These are phyloP conservation scores for Drosophila ficusphila DNA, from an alignment of 1,140 invertebrate species.

Conservation along the genomic window DNA sequence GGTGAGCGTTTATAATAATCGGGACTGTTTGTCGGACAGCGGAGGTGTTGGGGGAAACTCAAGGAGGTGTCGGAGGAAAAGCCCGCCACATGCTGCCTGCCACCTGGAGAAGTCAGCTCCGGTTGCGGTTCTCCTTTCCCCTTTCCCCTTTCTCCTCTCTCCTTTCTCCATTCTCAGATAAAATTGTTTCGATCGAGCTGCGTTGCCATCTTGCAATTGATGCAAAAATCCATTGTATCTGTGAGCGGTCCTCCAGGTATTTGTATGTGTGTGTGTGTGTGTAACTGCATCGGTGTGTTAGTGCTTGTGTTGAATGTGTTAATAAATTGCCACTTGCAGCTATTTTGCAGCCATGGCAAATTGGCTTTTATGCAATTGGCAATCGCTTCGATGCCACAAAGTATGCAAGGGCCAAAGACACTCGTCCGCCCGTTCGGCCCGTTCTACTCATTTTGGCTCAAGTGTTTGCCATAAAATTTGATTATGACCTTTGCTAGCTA, in stretches of 20 bases:
- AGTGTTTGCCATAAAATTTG: constrained; percentile 73
- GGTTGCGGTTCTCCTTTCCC: constrained; percentile 1
- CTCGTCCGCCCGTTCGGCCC: neutral
- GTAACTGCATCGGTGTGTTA: constrained; percentile 9
- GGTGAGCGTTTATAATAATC: constrained; percentile 70
- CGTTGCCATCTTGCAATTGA: constrained; percentile 53
- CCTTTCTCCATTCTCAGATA: constrained; percentile 8
- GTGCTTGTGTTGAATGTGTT: constrained; percentile 50
- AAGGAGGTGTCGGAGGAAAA: neutral
- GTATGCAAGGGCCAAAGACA: constrained; percentile 23
- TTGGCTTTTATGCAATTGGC: constrained; percentile 72
- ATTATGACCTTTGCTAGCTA: constrained; percentile 46
- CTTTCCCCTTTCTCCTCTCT: neutral
- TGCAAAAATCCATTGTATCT: constrained; percentile 68
- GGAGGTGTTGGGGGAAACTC: neutral
- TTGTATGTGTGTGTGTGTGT: constrained; percentile 3
- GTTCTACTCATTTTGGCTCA: constrained; percentile 22
- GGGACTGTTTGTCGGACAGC: constrained; percentile 11
- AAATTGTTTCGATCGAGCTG: constrained; percentile 49
- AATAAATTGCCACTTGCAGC: constrained; percentile 71
- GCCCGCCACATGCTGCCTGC: constrained; percentile 9
- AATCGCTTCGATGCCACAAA: constrained; percentile 55
- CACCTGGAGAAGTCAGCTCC: constrained; percentile 6
- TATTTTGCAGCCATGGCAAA: constrained; percentile 75
- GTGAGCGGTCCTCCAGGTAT: neutral